Evolutionary conservation across 2,113 vertebrate species (phyloP).

Genomic region (Pimephales promelas): DNA sequence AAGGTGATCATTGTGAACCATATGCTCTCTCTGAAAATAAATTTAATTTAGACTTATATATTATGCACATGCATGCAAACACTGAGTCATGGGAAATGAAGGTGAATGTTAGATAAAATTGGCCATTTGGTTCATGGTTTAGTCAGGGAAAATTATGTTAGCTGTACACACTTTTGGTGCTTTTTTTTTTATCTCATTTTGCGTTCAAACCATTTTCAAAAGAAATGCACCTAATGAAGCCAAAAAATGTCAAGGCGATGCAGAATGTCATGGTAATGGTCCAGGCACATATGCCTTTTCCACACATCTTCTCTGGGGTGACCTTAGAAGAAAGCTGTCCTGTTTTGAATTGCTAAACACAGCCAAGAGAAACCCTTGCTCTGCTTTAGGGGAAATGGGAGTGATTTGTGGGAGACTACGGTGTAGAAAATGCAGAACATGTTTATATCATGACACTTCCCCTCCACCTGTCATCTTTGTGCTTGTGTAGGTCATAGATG

Average conservation of each 20-base stretch:
- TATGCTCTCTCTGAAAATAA: background rate
- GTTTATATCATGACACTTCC: constrained; percentile 37
- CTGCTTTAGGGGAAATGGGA: constrained; percentile 7
- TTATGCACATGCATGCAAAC: background rate
- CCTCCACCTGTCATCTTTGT: constrained; percentile 31
- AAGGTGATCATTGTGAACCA: background rate
- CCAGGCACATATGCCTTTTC: background rate
- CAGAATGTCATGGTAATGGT: constrained; percentile 3
- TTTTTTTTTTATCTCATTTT: background rate
- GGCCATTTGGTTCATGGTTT: background rate
- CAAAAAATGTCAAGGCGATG: constrained; percentile 9
- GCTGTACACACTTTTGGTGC: background rate
- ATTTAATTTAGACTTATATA: background rate
- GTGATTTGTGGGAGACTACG: background rate
- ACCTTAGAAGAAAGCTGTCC: constrained; percentile 19
- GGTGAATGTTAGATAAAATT: background rate
- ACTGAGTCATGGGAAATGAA: background rate
- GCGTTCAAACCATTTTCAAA: background rate
- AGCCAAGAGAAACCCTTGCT: background rate
- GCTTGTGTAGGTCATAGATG: constrained; percentile 21
- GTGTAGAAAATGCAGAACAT: constrained; percentile 5
- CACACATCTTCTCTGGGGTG: background rate
- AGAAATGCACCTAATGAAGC: background rate
- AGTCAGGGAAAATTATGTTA: background rate
- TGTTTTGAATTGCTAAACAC: constrained; percentile 10